A percentile compares a stretch with the other conserved stretches of the same genome.
Evolutionary conservation across 2,113 vertebrate genomes (phyloP).

Genomic region (human): GRCh38 chr4:12551501-12552000

Average conservation of each 20-base stretch:
- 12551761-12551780: background rate
- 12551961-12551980: background rate
- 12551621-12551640: background rate
- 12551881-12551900: background rate
- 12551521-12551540: background rate
- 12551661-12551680: background rate
- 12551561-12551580: background rate
- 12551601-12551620: background rate
- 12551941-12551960: background rate
- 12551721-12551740: background rate
- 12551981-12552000: background rate
- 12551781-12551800: background rate
- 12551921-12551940: background rate
- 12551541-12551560: background rate
- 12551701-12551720: background rate
- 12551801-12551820: background rate
- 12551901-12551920: background rate
- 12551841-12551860: background rate
- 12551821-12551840: background rate
- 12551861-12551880: background rate
- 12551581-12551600: background rate
- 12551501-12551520: background rate
- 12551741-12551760: background rate
- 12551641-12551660: background rate
- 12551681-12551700: background rate